phyloP scores from a whole-genome alignment of 2,888 invertebrate genomes.

The Melanostoma mellinum region DNA sequence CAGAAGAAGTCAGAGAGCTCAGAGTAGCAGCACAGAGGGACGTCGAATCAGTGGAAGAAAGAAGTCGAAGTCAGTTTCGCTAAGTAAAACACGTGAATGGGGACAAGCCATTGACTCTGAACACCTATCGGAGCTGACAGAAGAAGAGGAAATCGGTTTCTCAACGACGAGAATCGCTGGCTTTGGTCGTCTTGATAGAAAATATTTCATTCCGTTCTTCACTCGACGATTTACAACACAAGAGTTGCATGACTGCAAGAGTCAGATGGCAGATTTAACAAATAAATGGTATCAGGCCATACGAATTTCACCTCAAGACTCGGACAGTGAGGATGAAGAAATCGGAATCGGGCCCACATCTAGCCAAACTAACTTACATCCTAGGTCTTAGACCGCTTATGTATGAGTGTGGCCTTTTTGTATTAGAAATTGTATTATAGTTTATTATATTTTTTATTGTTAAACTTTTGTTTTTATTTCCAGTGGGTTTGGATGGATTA shows the following conservation, averaged over 20 bases:
- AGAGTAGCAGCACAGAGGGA: constrained; percentile 73
- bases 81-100: constrained; percentile 99
- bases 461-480: constrained; percentile 20
- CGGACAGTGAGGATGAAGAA: constrained; percentile 88
- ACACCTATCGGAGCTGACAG: constrained; percentile 95
- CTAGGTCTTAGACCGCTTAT: constrained; percentile 39
- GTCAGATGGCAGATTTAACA: constrained; percentile 97
- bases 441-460: constrained; percentile 40
- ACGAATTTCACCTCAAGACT: constrained; percentile 92
- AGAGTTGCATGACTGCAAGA: constrained; percentile 97
- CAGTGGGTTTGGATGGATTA: constrained; percentile 30
- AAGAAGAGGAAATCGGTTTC: constrained; percentile 94
- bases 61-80: constrained; percentile 90
- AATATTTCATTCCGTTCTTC: constrained; percentile 97
- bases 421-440: constrained; percentile 62
- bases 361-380: constrained; percentile 70
- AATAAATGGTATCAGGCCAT: constrained; percentile 99
- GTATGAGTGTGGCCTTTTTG: constrained; percentile 27
- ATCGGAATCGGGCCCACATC: constrained; percentile 79
- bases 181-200: constrained; percentile 95
- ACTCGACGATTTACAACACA: constrained; percentile 97
- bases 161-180: constrained; percentile 91
- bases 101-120: constrained; percentile 97
- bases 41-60: constrained; percentile 84
- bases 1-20: constrained; percentile 74